These are phyloP conservation scores for Catharus minimus DNA, from an alignment of 2,113 vertebrate genomes.

Conservation along the genomic window DNA sequence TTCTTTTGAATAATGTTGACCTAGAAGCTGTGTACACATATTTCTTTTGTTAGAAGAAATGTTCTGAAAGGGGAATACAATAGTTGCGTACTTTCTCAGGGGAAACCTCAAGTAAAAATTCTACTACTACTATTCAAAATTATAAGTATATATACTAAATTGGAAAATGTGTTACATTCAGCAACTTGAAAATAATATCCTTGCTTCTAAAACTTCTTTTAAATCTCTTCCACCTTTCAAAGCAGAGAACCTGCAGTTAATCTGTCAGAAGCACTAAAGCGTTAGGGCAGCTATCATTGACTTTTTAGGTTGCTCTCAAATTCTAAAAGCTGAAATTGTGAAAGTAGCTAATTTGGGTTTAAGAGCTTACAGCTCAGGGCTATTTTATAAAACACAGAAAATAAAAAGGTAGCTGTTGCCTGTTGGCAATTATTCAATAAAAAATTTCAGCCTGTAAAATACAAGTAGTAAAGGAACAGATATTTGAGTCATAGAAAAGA, in stretches of 20 bases:
- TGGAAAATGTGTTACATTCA: background rate
- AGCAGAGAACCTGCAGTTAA: background rate
- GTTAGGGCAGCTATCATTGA: background rate
- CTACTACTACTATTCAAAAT: background rate
- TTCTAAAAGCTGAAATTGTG: background rate
- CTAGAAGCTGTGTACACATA: constrained; percentile 29
- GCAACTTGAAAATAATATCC: background rate
- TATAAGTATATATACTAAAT: background rate
- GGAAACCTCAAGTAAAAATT: background rate
- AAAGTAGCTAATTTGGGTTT: background rate
- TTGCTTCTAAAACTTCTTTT: background rate
- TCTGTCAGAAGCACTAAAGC: background rate
- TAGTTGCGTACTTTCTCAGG: background rate
- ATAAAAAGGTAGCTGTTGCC: background rate
- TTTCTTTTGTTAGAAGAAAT: constrained; percentile 40
- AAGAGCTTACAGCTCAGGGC: background rate
- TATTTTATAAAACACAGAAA: background rate
- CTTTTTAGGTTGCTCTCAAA: background rate
- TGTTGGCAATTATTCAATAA: background rate
- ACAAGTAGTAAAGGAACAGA: background rate
- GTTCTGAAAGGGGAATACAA: constrained; percentile 10
- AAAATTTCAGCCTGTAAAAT: background rate
- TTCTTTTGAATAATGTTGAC: constrained; percentile 20
- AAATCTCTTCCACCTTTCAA: background rate
- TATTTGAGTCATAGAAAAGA: background rate